Percentiles rank a stretch among this genome's conserved stretches.
Evolutionary conservation across 2,888 invertebrate genomes (phyloP).

Genomic region (Conus canariensis): DNA sequence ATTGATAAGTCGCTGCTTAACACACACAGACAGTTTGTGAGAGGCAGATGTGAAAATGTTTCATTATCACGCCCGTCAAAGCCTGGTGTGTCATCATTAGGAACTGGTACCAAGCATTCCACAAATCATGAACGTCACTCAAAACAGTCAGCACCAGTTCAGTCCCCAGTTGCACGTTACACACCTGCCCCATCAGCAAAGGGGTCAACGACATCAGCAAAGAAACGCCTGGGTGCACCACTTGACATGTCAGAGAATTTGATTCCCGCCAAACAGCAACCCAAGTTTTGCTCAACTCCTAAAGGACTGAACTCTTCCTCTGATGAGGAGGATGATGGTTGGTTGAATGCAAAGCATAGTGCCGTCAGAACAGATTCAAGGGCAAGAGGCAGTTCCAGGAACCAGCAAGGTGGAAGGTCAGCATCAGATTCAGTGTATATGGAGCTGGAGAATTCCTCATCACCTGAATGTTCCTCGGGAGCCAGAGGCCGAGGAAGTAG

Average conservation of each 20-base stretch:
- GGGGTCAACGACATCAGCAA: neutral
- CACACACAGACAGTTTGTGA: slow-evolving; percentile 23
- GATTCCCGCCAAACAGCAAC: neutral
- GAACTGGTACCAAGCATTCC: neutral
- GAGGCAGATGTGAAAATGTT: neutral
- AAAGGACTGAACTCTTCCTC: neutral
- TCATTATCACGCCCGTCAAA: neutral
- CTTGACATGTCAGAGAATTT: neutral
- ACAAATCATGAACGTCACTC: neutral
- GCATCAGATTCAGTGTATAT: neutral
- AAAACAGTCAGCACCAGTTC: neutral
- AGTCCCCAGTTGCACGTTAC: neutral
- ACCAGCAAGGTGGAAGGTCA: no score
- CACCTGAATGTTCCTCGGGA: neutral
- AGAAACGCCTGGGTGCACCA: neutral
- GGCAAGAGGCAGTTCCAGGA: neutral
- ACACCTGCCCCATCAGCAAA: neutral
- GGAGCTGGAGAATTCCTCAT: neutral
- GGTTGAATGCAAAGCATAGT: slow-evolving; percentile 5
- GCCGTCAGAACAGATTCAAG: neutral
- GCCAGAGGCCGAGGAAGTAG: neutral
- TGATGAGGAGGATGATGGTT: neutral
- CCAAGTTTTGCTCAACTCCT: neutral
- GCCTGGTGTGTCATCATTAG: neutral
- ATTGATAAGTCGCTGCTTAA: slow-evolving; percentile 12